phyloP scores from a whole-genome alignment of 2,797 vertebrate genomes.

The Myotis myotis region DNA sequence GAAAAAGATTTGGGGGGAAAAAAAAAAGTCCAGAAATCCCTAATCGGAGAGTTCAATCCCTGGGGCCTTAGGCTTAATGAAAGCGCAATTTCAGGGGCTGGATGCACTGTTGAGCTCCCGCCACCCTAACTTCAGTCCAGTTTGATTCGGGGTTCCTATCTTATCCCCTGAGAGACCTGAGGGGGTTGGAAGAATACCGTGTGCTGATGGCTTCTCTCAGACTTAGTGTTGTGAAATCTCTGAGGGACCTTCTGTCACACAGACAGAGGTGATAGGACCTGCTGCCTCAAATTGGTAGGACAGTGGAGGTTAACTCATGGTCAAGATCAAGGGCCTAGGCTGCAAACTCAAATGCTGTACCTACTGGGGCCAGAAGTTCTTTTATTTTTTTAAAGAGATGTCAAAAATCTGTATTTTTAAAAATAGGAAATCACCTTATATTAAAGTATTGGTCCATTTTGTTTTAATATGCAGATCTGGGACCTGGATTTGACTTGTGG shows the following conservation, averaged over 20 bases:
- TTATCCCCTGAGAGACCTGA: not conserved
- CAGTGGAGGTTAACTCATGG: not conserved
- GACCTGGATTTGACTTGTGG: not conserved
- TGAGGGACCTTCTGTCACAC: not conserved
- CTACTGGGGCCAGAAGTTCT: not conserved
- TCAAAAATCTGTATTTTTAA: not conserved
- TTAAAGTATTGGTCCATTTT: not conserved
- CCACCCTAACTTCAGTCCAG: not conserved
- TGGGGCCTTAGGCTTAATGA: not conserved
- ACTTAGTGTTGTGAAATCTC: not conserved
- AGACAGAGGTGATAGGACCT: not conserved
- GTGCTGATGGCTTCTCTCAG: not conserved
- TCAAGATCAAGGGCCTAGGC: not conserved
- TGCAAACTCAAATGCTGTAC: not conserved
- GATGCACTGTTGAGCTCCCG: not conserved
- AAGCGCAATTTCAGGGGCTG: not conserved
- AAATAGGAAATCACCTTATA: not conserved
- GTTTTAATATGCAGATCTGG: not conserved
- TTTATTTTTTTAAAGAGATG: not conserved
- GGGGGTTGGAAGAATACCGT: not conserved
- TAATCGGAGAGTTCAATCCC: not conserved
- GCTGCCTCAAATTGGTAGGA: not conserved
- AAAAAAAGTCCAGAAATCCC: not conserved
- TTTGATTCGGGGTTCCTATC: not conserved
- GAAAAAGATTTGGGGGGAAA: fast-evolving